Evolutionary conservation across 2,888 invertebrate genomes (phyloP), one percentile per base, ranked within the genome.

Genomic region (Ormia ochracea): DNA sequence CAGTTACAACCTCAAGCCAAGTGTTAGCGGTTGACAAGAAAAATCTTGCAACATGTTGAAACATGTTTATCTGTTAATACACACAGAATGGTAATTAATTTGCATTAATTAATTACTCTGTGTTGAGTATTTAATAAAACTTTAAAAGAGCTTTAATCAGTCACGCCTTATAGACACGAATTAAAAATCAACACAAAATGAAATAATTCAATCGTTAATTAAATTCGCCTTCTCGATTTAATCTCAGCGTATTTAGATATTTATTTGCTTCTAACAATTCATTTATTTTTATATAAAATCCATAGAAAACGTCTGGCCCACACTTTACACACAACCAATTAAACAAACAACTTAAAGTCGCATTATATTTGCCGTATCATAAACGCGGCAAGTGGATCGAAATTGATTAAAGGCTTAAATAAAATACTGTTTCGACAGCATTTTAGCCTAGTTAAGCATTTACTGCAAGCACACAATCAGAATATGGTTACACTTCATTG

Each of bases 1-100:
- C 36, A 9, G 38, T 48, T 48, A 38, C 38, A 52, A 38, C 12
- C 10, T 38, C 36, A n/a, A 14, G 6, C 10, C 2, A 10, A 28
- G 10, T 4, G 6, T n/a, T n/a, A 12, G 3, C 4, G 28, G 10
- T 0, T 21, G 50, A 12, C 12, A 17, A 10, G 26, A 3, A 26
- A 17, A 10, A n/a, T 9, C 10, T 17, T 6, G 14, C 2, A 50
- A n/a, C 1, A 43, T 68, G 12, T 31, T 41, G 3, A 10, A 10
- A 19, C 6, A 31, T 69, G 12, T 36, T 36, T n/a, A n/a, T 12
- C 7, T 17, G 23, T 76, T 17, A 56, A 69, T 48, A 41, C 58
- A 12, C 10, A 65, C 31, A 50, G 41, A 59, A 65, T 36, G 23
- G n/a, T 66, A 59, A 77, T 72, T 72, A 70, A 70, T 77, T 65